These are phyloP conservation scores for Papilio xuthus DNA, from an alignment of 1,140 invertebrate genomes.

Conservation along the genomic window DNA sequence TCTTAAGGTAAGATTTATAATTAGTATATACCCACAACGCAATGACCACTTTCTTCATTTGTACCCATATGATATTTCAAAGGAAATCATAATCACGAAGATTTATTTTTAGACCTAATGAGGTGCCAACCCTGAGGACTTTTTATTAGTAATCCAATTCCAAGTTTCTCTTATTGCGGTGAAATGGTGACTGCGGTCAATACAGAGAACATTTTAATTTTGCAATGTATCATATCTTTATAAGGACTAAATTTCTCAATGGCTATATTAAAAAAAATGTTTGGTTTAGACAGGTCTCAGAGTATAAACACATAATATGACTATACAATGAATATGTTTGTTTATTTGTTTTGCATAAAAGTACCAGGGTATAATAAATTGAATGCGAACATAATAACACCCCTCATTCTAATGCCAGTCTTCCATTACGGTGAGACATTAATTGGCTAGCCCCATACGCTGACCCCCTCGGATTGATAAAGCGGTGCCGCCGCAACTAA, in stretches of 20 bases:
- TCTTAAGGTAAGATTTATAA: no score
- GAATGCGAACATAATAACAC: not conserved
- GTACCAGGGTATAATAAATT: not conserved
- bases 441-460: slow-evolving; percentile 35
- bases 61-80: not conserved
- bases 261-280: not conserved
- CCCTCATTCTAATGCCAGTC: slow-evolving; percentile 18
- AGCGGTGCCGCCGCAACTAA: slow-evolving; percentile 27
- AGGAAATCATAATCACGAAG: not conserved
- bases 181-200: slow-evolving; percentile 10
- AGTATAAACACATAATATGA: not conserved
- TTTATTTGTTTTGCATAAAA: not conserved
- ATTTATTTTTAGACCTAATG: not conserved
- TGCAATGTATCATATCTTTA: not conserved
- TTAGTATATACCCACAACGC: no score
- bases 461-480: slow-evolving; percentile 33
- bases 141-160: slow-evolving; percentile 8
- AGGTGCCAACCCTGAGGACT: not conserved
- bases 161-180: slow-evolving; percentile 7
- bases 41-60: no score
- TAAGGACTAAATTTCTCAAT: not conserved
- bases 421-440: slow-evolving; percentile 28
- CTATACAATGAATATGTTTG: not conserved
- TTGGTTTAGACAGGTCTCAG: no score
- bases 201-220: slow-evolving; percentile 3